These are phyloP conservation scores for Haliaeetus leucogaster DNA, from an alignment of 2,113 vertebrate genomes.

Conservation along the genomic window DNA sequence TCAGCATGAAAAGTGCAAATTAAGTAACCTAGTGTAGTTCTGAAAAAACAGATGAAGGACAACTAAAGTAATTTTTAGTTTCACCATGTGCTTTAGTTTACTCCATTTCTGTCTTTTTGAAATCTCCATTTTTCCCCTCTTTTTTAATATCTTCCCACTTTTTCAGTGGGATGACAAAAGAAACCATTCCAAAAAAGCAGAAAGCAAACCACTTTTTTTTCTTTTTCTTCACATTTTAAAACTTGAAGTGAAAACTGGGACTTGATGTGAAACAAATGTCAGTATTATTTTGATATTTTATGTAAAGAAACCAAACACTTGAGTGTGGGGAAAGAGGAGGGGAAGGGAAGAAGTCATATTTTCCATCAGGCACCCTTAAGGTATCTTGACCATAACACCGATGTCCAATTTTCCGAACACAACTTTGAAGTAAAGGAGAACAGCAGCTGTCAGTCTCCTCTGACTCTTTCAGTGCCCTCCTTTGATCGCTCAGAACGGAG, in stretches of 20 bases:
- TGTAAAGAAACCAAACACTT: neutral
- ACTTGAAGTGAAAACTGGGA: neutral
- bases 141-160: neutral
- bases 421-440: neutral
- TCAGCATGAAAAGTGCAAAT: neutral
- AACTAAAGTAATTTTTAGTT: neutral
- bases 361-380: neutral
- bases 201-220: neutral
- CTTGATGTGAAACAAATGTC: slow-evolving; percentile 23
- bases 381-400: accelerated
- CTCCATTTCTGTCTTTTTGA: neutral
- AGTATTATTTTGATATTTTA: neutral
- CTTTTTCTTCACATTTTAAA: neutral
- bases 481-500: neutral
- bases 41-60: neutral
- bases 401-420: neutral
- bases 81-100: neutral
- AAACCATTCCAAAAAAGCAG: neutral
- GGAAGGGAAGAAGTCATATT: neutral
- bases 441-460: neutral
- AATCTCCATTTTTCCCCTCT: neutral
- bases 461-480: neutral
- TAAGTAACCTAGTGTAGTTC: neutral
- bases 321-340: neutral
- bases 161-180: neutral